Evolutionary conservation across 2,797 vertebrate genomes (phyloP).

Genomic region (Coregonus sp.): DNA sequence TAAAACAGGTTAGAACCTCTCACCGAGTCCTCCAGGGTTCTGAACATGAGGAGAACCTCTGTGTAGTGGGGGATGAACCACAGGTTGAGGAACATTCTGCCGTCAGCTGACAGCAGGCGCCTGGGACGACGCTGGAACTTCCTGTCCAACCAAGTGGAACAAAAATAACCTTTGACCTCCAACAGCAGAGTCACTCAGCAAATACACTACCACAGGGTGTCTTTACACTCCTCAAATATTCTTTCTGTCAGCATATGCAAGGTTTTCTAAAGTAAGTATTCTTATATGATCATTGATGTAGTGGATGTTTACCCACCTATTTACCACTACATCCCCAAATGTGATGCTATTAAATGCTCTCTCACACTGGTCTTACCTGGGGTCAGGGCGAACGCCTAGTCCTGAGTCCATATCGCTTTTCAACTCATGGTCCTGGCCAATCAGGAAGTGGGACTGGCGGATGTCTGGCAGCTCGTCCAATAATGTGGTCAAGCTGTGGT

Average conservation of each 20-base stretch:
- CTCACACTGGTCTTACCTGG: slow-evolving; percentile 55
- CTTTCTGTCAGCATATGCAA: background rate
- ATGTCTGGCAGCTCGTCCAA: slow-evolving; percentile 68
- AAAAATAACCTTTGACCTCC: background rate
- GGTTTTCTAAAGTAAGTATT: background rate
- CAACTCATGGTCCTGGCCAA: slow-evolving; percentile 48
- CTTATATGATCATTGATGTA: background rate
- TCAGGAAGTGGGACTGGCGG: slow-evolving; percentile 71
- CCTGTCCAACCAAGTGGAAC: slow-evolving; percentile 27
- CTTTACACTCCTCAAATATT: background rate
- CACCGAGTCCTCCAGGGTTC: slow-evolving; percentile 67
- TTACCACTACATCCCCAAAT: background rate
- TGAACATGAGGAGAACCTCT: slow-evolving; percentile 75
- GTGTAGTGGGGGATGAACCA: slow-evolving; percentile 76
- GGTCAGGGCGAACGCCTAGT: slow-evolving; percentile 52
- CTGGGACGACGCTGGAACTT: slow-evolving; percentile 34
- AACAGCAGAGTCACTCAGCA: background rate
- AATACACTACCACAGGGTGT: background rate
- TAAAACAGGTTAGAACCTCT: slow-evolving; percentile 20
- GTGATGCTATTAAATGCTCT: background rate
- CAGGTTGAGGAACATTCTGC: slow-evolving; percentile 70
- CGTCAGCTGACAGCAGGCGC: slow-evolving; percentile 71
- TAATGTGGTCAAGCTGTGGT: slow-evolving; percentile 65
- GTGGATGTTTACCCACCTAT: background rate
- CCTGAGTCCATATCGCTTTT: slow-evolving; percentile 51